These are phyloP conservation scores for Diachasma alloeum DNA, from an alignment of 1,140 invertebrate species.

Conservation along the genomic window DNA sequence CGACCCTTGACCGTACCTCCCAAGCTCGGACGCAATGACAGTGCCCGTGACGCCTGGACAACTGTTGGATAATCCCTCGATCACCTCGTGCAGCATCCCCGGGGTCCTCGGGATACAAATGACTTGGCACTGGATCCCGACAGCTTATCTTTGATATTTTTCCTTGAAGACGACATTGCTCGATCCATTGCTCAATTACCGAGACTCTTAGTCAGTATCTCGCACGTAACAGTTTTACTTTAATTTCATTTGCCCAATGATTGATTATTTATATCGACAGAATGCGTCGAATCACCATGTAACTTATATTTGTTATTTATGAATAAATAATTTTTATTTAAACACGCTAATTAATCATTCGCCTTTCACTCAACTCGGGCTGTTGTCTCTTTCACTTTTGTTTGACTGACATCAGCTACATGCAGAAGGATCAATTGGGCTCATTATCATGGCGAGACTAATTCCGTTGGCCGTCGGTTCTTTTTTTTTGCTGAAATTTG, in stretches of 20 bases:
- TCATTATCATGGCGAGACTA: conserved; percentile 5
- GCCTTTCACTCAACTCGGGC: not conserved
- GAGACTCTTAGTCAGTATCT: conserved; percentile 57
- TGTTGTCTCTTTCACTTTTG: not conserved
- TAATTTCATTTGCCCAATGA: conserved; percentile 52
- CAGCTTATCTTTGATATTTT: not conserved
- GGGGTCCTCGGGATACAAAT: not conserved
- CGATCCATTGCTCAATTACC: conserved; percentile 32
- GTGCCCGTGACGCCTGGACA: too few relatives aligned
- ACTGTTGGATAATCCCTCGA: not conserved
- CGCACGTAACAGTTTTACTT: conserved; percentile 38
- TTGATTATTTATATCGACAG: conserved; percentile 52
- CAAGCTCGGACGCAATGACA: too few relatives aligned
- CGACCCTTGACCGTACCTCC: not conserved
- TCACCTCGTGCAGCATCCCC: not conserved
- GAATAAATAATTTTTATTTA: conserved; percentile 59
- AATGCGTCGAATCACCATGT: conserved; percentile 49
- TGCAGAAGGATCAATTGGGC: not conserved
- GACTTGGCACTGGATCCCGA: conserved; percentile 28
- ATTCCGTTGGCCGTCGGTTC: not conserved
- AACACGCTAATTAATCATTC: not conserved
- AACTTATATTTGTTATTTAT: conserved; percentile 65
- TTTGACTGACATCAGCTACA: not conserved
- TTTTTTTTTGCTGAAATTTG: conserved; percentile 18
- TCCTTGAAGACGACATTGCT: conserved; percentile 29